Evolutionary conservation across 2,113 vertebrate genomes (phyloP), one percentile per base, ranked within the genome.

Genomic region (Carassius carassius): DNA sequence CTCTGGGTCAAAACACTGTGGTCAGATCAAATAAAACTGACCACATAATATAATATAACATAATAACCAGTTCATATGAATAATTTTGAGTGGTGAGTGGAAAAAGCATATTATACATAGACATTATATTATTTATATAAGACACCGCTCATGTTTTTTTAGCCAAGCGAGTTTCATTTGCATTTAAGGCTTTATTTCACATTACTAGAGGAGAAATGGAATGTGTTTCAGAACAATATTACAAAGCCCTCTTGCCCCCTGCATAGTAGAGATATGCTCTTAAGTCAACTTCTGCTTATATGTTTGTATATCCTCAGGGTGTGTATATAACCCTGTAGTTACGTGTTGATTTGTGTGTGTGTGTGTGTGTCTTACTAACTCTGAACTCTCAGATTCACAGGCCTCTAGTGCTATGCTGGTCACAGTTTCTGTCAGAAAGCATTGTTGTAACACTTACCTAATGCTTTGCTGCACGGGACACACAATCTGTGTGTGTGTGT

Each of bases 341-440:
- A 21, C 16, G 1, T 29, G 44, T 44, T 58, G 0, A 19, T 54
- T 12, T 77, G n/a, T 60, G 62, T 83, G 21, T 60, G 51, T 83
- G 23, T 49, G 70, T 44, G 41, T 37, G 73, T 35, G 49, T 21
- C 11, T 78, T n/a, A 60, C 21, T 60, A 60, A 60, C 29, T 78
- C 83, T 78, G 32, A 49, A 47, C 37, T 80, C 58, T 77, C 51
- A 10, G 73, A 75, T 56, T 77, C 47, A 56, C 75, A 56, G 25
- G 25, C 63, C 47, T 81, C 63, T 11, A 37, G 47, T 47, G 4
- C 25, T n/a, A 14, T 67, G 44, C 44, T 70, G 79, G 63, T 56
- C 47, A 51, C 78, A 35, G 17, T 81, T 51, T 81, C 62, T 54
- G 17, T 70, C 63, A 70, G 60, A 80, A 80, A 80, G 41, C 60